These are phyloP conservation scores for Lypha dubia DNA, from an alignment of 2,888 invertebrate genomes.

Conservation along the genomic window DNA sequence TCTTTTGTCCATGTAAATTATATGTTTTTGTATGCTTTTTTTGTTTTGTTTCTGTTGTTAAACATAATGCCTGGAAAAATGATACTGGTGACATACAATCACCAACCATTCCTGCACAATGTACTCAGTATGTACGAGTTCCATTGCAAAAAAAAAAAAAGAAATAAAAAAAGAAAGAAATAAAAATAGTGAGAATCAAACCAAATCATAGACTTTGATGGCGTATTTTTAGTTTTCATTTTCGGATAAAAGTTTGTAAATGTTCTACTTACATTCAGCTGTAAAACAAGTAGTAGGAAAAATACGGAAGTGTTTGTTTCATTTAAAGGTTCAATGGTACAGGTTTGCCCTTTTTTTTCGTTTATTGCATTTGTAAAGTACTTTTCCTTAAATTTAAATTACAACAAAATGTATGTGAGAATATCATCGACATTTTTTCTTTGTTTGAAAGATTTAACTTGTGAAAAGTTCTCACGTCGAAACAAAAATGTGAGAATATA, in stretches of 20 bases:
- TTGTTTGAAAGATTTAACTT: no score
- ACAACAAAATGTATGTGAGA: no score
- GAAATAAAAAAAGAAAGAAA: no score
- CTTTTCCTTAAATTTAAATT: no score
- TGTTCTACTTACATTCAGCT: not conserved
- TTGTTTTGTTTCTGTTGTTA: not conserved
- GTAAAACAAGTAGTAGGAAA: not conserved
- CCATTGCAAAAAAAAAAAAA: constrained; percentile 9
- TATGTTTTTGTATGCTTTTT: constrained; percentile 9
- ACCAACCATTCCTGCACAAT: constrained; percentile 42
- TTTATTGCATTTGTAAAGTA: no score
- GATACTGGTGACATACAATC: constrained; percentile 66
- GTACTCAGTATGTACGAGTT: no score
- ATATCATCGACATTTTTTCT: no score
- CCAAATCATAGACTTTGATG: constrained; percentile 36
- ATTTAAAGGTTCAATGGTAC: constrained; percentile 6
- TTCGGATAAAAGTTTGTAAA: constrained; percentile 21
- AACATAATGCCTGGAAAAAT: constrained; percentile 45
- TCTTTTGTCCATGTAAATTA: constrained; percentile 32
- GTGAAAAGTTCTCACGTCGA: no score
- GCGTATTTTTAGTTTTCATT: constrained; percentile 15
- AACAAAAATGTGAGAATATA: no score
- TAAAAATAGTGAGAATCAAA: constrained; percentile 5
- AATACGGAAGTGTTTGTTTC: not conserved
- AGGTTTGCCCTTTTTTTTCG: constrained; percentile 13